phyloP scores from a whole-genome alignment of 2,113 vertebrate species.

The Pseudorasbora parva region DNA sequence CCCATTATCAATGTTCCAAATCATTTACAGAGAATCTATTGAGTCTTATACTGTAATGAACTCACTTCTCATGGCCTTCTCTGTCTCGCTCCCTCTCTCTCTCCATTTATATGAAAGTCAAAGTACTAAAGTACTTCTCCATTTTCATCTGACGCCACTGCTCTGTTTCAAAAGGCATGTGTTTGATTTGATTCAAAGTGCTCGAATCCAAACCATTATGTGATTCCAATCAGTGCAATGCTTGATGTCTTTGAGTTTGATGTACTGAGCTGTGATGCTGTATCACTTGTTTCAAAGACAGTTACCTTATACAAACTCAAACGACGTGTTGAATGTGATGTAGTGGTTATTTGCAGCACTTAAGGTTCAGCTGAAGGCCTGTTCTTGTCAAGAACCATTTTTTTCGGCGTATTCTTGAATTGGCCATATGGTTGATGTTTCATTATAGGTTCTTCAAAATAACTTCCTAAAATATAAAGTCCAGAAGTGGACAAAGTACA shows the following conservation, averaged over 20 bases:
- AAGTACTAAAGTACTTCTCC: constrained; percentile 28
- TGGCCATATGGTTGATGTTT: not conserved
- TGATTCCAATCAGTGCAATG: constrained; percentile 16
- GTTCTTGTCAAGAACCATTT: not conserved
- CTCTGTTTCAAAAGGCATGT: constrained; percentile 15
- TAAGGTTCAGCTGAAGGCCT: not conserved
- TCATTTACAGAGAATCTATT: constrained; percentile 81
- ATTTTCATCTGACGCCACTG: constrained; percentile 1
- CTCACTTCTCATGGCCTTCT: constrained; percentile 71
- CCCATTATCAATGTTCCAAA: constrained; percentile 81
- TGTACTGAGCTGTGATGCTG: not conserved
- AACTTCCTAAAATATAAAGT: not conserved
- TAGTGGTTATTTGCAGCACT: not conserved
- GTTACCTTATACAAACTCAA: not conserved
- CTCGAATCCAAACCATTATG: not conserved
- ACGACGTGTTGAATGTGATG: not conserved
- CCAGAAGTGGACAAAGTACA: too few relatives aligned
- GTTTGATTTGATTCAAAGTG: constrained; percentile 22
- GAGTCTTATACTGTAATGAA: constrained; percentile 75
- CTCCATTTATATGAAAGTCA: constrained; percentile 46
- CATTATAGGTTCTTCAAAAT: not conserved
- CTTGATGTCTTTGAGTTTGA: constrained; percentile 7
- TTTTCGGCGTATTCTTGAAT: not conserved
- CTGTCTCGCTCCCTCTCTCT: constrained; percentile 39
- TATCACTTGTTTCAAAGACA: constrained; percentile 7